phyloP scores from a whole-genome alignment of 1,140 invertebrate genomes.

The Drosophila sucinea region DNA sequence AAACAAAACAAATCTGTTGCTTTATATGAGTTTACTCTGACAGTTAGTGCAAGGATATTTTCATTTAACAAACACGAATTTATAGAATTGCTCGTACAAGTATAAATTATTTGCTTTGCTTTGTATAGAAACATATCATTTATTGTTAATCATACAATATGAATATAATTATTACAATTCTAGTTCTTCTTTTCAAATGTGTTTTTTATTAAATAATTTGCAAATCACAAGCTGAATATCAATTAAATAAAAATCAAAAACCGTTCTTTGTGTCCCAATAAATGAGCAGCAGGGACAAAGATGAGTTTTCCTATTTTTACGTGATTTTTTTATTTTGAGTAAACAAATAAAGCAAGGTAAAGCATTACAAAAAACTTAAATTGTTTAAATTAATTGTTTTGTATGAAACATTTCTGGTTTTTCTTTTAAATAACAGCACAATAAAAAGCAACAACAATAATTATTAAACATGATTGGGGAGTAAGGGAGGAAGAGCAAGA shows the following conservation, averaged over 20 bases:
- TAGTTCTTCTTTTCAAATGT: conserved; percentile 45
- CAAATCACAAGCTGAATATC: conserved; percentile 79
- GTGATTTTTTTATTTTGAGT: conserved; percentile 49
- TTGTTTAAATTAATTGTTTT: conserved; percentile 73
- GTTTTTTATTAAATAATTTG: conserved; percentile 69
- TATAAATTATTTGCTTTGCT: not conserved
- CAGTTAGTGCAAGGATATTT: too few relatives aligned
- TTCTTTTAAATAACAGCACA: conserved; percentile 72
- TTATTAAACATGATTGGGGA: conserved; percentile 41
- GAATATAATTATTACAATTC: conserved; percentile 56
- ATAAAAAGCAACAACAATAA: conserved; percentile 77
- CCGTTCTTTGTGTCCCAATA: conserved; percentile 19
- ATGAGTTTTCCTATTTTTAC: conserved; percentile 23
- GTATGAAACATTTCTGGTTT: conserved; percentile 57
- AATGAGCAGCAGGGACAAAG: conserved; percentile 35
- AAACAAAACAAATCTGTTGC: too few relatives aligned
- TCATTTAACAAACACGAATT: too few relatives aligned
- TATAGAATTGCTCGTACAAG: too few relatives aligned
- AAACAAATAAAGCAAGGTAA: conserved; percentile 66
- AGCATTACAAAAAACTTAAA: conserved; percentile 68
- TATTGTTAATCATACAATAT: conserved; percentile 63
- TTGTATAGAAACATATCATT: conserved; percentile 71
- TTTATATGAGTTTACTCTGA: too few relatives aligned
- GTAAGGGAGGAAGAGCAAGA: conserved; percentile 41
- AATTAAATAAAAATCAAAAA: conserved; percentile 48